Conservation (phyloP, 2,888 invertebrate genomes). For the Crossocerus cetratus region DNA sequence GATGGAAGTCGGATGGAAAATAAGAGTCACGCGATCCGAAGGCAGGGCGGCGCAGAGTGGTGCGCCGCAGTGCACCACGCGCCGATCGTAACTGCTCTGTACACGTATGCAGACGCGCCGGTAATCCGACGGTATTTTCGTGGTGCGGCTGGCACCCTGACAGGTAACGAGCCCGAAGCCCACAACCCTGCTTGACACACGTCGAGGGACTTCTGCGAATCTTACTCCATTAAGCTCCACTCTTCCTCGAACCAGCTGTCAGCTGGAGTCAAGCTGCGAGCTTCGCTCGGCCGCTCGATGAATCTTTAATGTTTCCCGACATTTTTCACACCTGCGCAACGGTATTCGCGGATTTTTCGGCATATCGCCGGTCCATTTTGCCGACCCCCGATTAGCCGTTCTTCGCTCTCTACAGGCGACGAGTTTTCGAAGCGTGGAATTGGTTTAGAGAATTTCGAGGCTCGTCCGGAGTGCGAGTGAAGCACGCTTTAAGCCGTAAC, state of each 20-base stretch:
- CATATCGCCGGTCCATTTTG: too few relatives aligned
- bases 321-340: too few relatives aligned
- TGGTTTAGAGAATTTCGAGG: too few relatives aligned
- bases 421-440: too few relatives aligned
- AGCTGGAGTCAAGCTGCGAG: not conserved
- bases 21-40: slow-evolving; percentile 56
- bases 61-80: slow-evolving; percentile 49
- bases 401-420: too few relatives aligned
- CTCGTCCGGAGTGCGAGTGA: too few relatives aligned
- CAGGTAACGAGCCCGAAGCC: slow-evolving; percentile 22
- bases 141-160: slow-evolving; percentile 33
- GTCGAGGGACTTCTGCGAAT: not conserved
- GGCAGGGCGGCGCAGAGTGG: slow-evolving; percentile 2
- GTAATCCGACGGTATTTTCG: slow-evolving; percentile 37
- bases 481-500: too few relatives aligned
- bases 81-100: not conserved
- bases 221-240: not conserved
- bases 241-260: too few relatives aligned
- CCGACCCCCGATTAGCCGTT: too few relatives aligned
- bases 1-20: slow-evolving; percentile 48
- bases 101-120: slow-evolving; percentile 14
- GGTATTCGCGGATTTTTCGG: not conserved
- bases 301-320: not conserved
- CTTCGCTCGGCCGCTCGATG: not conserved
- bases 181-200: slow-evolving; percentile 1